Base-by-base conservation (phyloP, 2,888 invertebrate genomes). In the Leucophenga maculata region DNA sequence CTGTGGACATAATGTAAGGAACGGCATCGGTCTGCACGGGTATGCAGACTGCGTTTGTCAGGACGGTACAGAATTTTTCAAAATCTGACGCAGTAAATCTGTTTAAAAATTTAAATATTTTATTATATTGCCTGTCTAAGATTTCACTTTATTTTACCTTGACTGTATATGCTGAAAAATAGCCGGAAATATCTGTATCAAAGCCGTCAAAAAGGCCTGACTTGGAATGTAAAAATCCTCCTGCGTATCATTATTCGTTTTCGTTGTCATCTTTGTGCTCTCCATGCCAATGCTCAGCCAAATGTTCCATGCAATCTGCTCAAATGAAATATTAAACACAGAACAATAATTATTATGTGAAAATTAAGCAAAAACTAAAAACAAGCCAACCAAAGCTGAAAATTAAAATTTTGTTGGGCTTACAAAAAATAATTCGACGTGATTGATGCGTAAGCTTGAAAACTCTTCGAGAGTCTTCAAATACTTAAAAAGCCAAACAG, bases 151-250 rank as follows among this genome's bases (percentile, higher is more conserved):
- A 9, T 6, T 22, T 87, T 76, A 94, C 92, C 93, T 93, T 71
- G 91, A 89, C 84, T 93, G 92, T 80, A 97, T 95, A 83, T 97
- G 96, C 77, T 95, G 95, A 90, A 97, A 98, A 71, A 99, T 93
- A 70, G 95, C 94, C 4, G 98, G 97, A 88, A 99, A 98, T 85
- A 98, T 97, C 89, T 98, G 97, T 76, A 98, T 94, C 16, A 98
- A 90, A 0, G 98, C 96, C 0, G 97, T 97, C 68, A 99, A 91
- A 90, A 97, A 99, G 73, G 95, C 94, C 84, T 98, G 95, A 22
- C 97, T 95, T 0, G 98, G 97, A 70, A 97, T 92, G 89, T 96
- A 97, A 74, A 92, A 89, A 87, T 95, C 91, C 76, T 89, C 89
- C 39, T 82, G 81, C n/a, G 77, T 78, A 20, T 89, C 87, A 77